These are phyloP conservation scores for Calliphora vicina DNA, from an alignment of 1,140 invertebrate genomes.

Conservation along the genomic window DNA sequence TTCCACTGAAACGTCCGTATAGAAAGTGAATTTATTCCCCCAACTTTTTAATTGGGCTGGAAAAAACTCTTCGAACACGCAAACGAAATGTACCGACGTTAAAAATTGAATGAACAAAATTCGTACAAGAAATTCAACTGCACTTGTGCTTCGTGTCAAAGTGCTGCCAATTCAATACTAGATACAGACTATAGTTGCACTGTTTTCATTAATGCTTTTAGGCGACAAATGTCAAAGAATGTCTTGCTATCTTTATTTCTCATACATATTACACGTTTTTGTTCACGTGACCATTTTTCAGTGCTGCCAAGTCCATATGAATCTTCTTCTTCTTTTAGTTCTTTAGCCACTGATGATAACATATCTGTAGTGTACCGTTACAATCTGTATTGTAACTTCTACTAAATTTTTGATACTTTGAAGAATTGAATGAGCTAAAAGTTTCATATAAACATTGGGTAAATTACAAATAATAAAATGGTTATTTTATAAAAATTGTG, in stretches of 20 bases:
- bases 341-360: no score
- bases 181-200: background rate
- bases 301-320: background rate
- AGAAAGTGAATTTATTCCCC: constrained; percentile 28
- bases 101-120: constrained; percentile 26
- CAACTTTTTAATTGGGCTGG: constrained; percentile 23
- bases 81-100: constrained; percentile 36
- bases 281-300: constrained; percentile 34
- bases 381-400: no score
- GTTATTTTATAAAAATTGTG: no score
- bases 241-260: background rate
- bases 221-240: background rate
- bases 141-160: constrained; percentile 20
- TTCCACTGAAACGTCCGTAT: constrained; percentile 31
- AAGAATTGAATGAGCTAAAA: no score
- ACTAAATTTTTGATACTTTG: no score
- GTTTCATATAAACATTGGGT: no score
- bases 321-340: background rate
- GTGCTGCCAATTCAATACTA: background rate
- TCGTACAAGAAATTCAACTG: constrained; percentile 25
- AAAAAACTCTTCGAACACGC: constrained; percentile 37
- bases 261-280: constrained; percentile 35
- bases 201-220: background rate
- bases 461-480: no score
- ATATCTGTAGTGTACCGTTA: no score